These are phyloP conservation scores for Ranitomeya imitator DNA, from an alignment of 2,113 vertebrate genomes.

Conservation along the genomic window DNA sequence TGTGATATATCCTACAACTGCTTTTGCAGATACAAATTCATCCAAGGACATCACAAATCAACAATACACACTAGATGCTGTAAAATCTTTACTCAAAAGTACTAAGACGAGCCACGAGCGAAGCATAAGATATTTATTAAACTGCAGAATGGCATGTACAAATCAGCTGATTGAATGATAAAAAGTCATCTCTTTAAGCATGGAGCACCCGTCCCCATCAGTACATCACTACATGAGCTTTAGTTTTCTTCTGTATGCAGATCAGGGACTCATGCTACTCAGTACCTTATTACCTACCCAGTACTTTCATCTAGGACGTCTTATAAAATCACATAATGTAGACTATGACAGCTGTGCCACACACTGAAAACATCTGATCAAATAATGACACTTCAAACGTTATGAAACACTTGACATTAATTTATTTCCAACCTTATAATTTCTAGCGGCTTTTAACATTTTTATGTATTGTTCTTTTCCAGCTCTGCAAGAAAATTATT, in stretches of 20 bases:
- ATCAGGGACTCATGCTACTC: constrained; percentile 5
- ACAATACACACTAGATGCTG: constrained; percentile 10
- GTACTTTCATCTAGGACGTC: constrained; percentile 1
- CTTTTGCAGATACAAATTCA: constrained; percentile 25
- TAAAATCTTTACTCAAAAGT: constrained; percentile 23
- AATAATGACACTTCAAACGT: constrained; percentile 6
- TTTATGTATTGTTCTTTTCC: constrained; percentile 38
- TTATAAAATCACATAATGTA: constrained; percentile 23
- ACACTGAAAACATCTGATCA: constrained; percentile 26
- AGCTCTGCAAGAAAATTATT: constrained; percentile 31
- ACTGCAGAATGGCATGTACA: background rate
- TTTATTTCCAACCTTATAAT: constrained; percentile 34
- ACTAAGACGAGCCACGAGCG: constrained; percentile 1
- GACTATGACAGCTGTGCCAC: constrained; percentile 19
- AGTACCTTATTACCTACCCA: background rate
- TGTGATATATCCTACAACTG: constrained; percentile 4
- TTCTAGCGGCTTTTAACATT: constrained; percentile 34
- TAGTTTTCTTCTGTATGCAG: background rate
- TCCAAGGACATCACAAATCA: constrained; percentile 16
- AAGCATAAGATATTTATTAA: background rate
- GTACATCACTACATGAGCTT: background rate
- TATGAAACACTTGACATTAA: constrained; percentile 30
- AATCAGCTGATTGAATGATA: background rate
- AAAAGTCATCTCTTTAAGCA: background rate
- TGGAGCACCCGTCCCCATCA: background rate